Percentiles rank a stretch among this genome's conserved stretches.
Conservation (phyloP, 92 coral and sea anemone species). For the Zoanthus sociatus region DNA sequence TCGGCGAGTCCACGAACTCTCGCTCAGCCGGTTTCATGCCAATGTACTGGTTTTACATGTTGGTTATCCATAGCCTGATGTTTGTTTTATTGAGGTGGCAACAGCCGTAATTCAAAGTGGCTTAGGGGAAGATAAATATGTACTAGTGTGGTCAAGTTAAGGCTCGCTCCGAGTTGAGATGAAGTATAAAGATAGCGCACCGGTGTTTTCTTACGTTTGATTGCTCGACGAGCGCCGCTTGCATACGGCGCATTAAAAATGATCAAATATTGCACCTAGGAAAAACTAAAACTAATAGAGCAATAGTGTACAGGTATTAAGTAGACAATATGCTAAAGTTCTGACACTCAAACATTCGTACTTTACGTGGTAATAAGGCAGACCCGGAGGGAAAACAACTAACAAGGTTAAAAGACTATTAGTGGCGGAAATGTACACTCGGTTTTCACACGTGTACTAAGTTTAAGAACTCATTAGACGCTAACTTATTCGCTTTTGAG, state of each 20-base stretch:
- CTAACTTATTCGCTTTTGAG: background rate
- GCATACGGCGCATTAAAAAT: conserved; percentile 15
- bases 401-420: conserved; percentile 33
- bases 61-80: conserved; percentile 71
- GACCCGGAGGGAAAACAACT: conserved; percentile 32
- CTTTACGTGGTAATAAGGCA: conserved; percentile 2
- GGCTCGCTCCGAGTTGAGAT: conserved; percentile 29
- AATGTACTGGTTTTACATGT: conserved; percentile 60
- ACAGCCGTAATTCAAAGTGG: conserved; percentile 66
- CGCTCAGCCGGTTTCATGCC: conserved; percentile 18
- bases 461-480: background rate
- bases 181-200: background rate
- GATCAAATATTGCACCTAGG: background rate
- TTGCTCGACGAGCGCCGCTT: conserved; percentile 35
- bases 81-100: conserved; percentile 59
- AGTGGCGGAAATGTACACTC: conserved; percentile 48
- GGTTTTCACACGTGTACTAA: conserved; percentile 17
- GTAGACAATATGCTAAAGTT: conserved; percentile 23
- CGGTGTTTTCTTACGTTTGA: conserved; percentile 8
- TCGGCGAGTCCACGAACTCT: conserved; percentile 27
- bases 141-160: conserved; percentile 18
- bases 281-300: background rate
- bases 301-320: conserved; percentile 29
- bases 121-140: conserved; percentile 40
- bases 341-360: background rate